Evolutionary conservation across 1,140 invertebrate species (phyloP).

Genomic region (Cylas formicarius): DNA sequence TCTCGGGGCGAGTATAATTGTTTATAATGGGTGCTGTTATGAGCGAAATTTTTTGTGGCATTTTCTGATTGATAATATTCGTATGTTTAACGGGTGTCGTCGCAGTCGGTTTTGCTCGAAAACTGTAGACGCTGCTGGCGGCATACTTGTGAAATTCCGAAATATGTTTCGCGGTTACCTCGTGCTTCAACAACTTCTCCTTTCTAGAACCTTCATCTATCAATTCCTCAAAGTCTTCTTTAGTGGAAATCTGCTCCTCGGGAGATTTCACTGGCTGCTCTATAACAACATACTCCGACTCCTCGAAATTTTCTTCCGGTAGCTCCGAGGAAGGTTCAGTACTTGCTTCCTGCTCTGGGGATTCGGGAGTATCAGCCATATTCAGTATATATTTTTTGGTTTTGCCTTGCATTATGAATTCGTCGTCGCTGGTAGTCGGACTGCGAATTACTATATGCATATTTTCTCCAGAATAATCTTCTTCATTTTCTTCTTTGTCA

Average conservation of each 20-base stretch:
- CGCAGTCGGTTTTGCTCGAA: constrained; percentile 23
- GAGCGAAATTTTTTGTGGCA: constrained; percentile 29
- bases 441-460: constrained; percentile 38
- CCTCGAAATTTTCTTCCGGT: constrained; percentile 46
- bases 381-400: constrained; percentile 34
- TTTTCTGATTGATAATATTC: constrained; percentile 18
- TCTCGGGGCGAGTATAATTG: constrained; percentile 12
- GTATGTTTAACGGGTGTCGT: constrained; percentile 9
- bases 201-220: constrained; percentile 50
- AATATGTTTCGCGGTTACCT: constrained; percentile 31
- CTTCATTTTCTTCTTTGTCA: constrained; percentile 44
- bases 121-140: constrained; percentile 25
- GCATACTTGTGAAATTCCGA: constrained; percentile 38
- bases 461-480: constrained; percentile 44
- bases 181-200: constrained; percentile 41
- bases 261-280: constrained; percentile 53
- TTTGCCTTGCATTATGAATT: constrained; percentile 36
- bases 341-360: constrained; percentile 49
- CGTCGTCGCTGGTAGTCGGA: constrained; percentile 40
- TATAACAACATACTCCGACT: constrained; percentile 55
- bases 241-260: constrained; percentile 54
- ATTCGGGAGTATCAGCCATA: constrained; percentile 47
- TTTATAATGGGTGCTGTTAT: constrained; percentile 26
- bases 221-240: constrained; percentile 54
- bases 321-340: constrained; percentile 44